A percentile compares a stretch with the other conserved stretches of the same genome.
These are phyloP conservation scores for Pteronotus mesoamericanus DNA, from an alignment of 2,797 vertebrate species.

Conservation along the genomic window DNA sequence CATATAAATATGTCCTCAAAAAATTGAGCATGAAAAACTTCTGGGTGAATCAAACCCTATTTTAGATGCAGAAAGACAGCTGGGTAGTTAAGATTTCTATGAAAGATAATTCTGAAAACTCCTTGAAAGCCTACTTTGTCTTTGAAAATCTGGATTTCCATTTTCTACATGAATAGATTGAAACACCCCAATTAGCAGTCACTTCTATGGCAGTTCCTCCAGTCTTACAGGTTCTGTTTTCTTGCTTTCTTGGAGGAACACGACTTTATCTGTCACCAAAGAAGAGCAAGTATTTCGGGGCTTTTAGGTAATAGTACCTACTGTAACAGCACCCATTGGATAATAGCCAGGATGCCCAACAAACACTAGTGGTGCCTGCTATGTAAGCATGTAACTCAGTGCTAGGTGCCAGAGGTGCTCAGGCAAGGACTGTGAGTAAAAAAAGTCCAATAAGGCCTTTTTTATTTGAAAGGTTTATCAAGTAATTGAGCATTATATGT, in stretches of 20 bases:
- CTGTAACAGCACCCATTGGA: neutral
- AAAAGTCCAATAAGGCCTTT: neutral
- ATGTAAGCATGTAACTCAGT: neutral
- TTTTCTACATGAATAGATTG: neutral
- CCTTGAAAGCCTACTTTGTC: slow-evolving; percentile 13
- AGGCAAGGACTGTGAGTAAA: neutral
- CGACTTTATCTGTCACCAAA: neutral
- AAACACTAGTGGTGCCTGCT: neutral
- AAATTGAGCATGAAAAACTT: neutral
- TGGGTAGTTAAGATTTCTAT: neutral
- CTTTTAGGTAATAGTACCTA: neutral
- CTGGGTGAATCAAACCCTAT: neutral
- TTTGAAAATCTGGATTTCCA: slow-evolving; percentile 37
- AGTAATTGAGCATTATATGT: neutral
- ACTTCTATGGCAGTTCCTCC: neutral
- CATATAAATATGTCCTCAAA: neutral
- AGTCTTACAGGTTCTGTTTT: neutral
- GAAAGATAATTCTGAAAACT: slow-evolving; percentile 41
- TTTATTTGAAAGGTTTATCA: neutral
- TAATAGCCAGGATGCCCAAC: neutral
- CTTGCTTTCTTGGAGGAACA: neutral
- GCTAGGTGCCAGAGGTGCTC: too few relatives aligned
- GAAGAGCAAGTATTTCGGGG: neutral
- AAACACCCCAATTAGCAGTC: neutral
- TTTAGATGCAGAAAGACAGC: neutral